Evolutionary conservation across 2,888 invertebrate species (phyloP).

Genomic region (Allygus modestus): DNA sequence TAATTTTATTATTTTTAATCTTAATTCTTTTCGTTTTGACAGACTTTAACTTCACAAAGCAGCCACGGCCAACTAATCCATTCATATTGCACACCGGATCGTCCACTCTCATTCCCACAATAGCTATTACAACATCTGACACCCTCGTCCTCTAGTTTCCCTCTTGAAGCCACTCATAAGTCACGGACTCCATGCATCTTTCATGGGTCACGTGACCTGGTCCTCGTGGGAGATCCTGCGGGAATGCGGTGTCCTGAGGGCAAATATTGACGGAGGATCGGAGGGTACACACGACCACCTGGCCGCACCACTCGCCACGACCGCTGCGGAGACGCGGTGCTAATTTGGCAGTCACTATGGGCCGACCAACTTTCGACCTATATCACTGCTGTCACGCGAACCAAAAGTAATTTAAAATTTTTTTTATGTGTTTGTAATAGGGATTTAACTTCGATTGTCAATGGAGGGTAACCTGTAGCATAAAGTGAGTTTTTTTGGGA

Average conservation of each 20-base stretch:
- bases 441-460: too few species aligned
- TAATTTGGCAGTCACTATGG: slow-evolving; percentile 19
- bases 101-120: too few species aligned
- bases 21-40: too few species aligned
- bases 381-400: not conserved
- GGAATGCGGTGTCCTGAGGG: slow-evolving; percentile 45
- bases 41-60: too few species aligned
- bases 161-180: slow-evolving; percentile 3
- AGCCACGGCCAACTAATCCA: too few species aligned
- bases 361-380: slow-evolving; percentile 1
- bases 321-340: not conserved
- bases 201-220: slow-evolving; percentile 40
- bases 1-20: too few species aligned
- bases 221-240: slow-evolving; percentile 39
- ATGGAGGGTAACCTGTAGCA: too few species aligned
- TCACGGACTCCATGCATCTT: slow-evolving; percentile 39
- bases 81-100: too few species aligned
- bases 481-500: too few species aligned
- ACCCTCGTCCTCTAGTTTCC: slow-evolving; percentile 13
- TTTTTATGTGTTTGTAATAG: too few species aligned
- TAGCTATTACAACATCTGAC: slow-evolving; percentile 8
- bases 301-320: not conserved
- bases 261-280: slow-evolving; percentile 49
- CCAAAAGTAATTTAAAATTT: too few species aligned
- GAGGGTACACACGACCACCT: slow-evolving; percentile 36